A percentile compares a stretch with the other conserved stretches of the same genome.
Evolutionary conservation across 1,140 invertebrate species (phyloP).

Genomic region (Meteorus sp.): DNA sequence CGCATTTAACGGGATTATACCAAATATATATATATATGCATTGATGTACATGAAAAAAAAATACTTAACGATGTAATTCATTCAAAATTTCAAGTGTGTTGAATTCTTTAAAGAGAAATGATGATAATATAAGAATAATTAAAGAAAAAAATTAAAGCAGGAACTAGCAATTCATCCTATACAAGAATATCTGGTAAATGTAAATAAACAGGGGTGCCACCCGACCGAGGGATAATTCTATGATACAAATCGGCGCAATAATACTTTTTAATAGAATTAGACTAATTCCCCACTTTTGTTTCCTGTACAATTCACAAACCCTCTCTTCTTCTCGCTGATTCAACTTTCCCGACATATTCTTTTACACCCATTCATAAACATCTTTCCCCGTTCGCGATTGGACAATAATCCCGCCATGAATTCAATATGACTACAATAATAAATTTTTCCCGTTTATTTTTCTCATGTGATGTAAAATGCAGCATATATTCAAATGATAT

Average conservation of each 20-base stretch:
- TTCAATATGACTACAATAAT: background rate
- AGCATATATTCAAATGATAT: background rate
- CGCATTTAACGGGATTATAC: background rate
- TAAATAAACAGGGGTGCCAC: background rate
- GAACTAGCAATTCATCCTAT: conserved; percentile 30
- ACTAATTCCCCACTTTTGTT: conserved; percentile 30
- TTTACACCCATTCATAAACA: too few relatives aligned
- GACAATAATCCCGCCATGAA: too few relatives aligned
- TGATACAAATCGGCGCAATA: conserved; percentile 53
- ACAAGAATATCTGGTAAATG: conserved; percentile 23
- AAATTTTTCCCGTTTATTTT: background rate
- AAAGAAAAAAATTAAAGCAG: conserved; percentile 36
- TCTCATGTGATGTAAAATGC: background rate
- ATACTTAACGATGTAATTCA: conserved; percentile 29
- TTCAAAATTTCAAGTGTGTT: too few relatives aligned
- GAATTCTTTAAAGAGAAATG: too few relatives aligned
- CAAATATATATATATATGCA: conserved; percentile 12
- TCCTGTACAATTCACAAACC: conserved; percentile 8
- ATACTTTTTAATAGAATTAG: conserved; percentile 51
- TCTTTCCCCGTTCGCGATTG: background rate
- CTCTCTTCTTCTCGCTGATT: background rate
- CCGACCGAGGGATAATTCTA: conserved; percentile 37
- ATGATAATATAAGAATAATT: conserved; percentile 47
- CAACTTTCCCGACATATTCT: too few relatives aligned
- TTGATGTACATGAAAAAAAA: conserved; percentile 27